Evolutionary conservation across 2,888 invertebrate genomes (phyloP), one percentile per base, ranked within the genome.

Genomic region (Pasiphila rectangulata): DNA sequence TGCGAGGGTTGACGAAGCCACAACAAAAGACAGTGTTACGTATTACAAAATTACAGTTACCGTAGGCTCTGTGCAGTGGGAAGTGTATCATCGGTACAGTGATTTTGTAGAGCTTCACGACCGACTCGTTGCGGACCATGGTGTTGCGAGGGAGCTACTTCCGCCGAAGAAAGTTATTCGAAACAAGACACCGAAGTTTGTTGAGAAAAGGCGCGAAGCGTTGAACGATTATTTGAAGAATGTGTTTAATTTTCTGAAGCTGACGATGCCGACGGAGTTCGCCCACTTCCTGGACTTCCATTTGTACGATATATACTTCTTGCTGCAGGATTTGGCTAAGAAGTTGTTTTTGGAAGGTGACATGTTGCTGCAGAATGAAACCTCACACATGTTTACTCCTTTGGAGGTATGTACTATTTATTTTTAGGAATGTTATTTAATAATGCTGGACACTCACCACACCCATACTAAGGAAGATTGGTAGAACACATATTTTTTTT

Each of bases 81-180:
- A 90, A 56, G 94, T 98, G 4, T 92, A 92, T 63, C 94, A 95
- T 79, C 92, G 98, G 58, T 98, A 97, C 86, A 96, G 92, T 72
- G 96, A 98, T 66, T 98, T 98, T 81, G 93, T 92, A 56, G 95
- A 96, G 44, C 90, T 98, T 7, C 96, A 98, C 76, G 94, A 95
- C 40, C 93, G 92, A 69, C 88, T 98, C n/a, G 93, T 95, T 0
- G 76, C 90, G 2, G 94, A 95, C 63, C 94, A 95, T 79, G 94
- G 95, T 38, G 92, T 96, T 2, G 92, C 94, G 4, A 96, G 94
- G 72, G 96, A 95, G 64, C 89, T 96, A 48, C 83, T 98, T 9
- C 98, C 98, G 6, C 97, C 97, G 0, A 98, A 99, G 80, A 98
- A 97, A 85, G 90, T 96, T 2, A 94, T 98, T 63, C 94, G 98